Evolutionary conservation across 2,797 vertebrate genomes (phyloP).

Genomic region (Schizopygopsis pylzovi): DNA sequence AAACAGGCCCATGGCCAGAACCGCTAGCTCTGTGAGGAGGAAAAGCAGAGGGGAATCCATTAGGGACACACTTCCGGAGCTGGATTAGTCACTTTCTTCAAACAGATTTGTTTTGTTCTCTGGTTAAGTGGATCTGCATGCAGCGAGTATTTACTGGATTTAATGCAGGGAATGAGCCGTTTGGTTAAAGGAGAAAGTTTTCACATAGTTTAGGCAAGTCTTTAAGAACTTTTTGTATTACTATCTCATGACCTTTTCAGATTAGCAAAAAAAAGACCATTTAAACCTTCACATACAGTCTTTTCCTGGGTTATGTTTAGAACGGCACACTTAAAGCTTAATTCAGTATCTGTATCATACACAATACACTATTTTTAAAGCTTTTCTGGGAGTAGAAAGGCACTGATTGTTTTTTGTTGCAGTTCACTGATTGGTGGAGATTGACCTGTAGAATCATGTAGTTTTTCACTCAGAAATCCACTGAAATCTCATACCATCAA

Average conservation of each 20-base stretch:
- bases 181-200: background rate
- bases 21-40: constrained; percentile 14
- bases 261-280: too few species aligned
- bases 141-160: background rate
- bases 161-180: background rate
- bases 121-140: constrained; percentile 18
- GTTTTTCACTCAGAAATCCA: background rate
- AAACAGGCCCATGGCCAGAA: constrained; percentile 45
- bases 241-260: background rate
- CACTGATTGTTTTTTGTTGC: background rate
- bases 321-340: background rate
- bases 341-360: background rate
- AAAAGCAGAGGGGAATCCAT: constrained; percentile 35
- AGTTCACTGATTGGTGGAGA: background rate
- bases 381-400: background rate
- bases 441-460: background rate
- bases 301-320: background rate
- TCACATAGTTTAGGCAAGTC: background rate
- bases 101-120: constrained; percentile 26
- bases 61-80: constrained; percentile 35
- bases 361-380: background rate
- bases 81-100: constrained; percentile 17
- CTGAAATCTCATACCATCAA: background rate
- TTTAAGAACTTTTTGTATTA: background rate
- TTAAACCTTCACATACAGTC: background rate